Conservation (phyloP, 2,113 vertebrate genomes). For the Mormyrus lacerda region DNA sequence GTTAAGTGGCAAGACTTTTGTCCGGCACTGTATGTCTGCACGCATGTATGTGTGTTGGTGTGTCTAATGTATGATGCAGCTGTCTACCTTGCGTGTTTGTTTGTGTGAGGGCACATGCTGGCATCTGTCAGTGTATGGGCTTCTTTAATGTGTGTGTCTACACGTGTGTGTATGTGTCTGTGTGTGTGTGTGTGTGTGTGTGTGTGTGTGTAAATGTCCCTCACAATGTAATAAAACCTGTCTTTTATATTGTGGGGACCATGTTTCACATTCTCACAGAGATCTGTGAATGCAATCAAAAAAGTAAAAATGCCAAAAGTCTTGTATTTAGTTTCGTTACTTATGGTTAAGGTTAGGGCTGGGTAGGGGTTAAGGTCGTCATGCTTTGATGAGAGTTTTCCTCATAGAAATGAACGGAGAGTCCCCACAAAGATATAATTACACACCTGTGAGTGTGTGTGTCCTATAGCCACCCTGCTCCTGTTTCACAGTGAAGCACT, state of each 20-base stretch:
- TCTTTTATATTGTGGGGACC: too few relatives aligned
- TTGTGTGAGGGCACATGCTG: slow-evolving; percentile 3
- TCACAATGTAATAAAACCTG: too few relatives aligned
- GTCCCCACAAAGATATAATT: background rate
- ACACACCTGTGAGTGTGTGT: background rate
- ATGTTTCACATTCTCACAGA: too few relatives aligned
- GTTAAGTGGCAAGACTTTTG: too few relatives aligned
- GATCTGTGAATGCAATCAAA: too few relatives aligned
- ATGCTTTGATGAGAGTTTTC: too few relatives aligned
- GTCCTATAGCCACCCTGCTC: background rate
- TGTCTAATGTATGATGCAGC: background rate
- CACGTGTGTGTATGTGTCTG: too few relatives aligned
- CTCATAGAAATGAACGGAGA: background rate
- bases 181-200: background rate
- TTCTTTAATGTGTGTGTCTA: slow-evolving; percentile 19
- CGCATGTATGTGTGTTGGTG: background rate
- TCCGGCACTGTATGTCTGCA: too few relatives aligned
- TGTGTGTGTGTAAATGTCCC: background rate
- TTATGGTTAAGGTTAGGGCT: background rate
- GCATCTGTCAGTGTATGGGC: slow-evolving; percentile 25
- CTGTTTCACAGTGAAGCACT: background rate
- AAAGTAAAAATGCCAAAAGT: too few relatives aligned
- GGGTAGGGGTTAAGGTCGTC: background rate
- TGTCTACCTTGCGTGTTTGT: background rate
- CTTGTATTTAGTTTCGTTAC: background rate